Evolutionary conservation across 2,113 vertebrate genomes (phyloP).

Genomic region (Polypterus senegalus): DNA sequence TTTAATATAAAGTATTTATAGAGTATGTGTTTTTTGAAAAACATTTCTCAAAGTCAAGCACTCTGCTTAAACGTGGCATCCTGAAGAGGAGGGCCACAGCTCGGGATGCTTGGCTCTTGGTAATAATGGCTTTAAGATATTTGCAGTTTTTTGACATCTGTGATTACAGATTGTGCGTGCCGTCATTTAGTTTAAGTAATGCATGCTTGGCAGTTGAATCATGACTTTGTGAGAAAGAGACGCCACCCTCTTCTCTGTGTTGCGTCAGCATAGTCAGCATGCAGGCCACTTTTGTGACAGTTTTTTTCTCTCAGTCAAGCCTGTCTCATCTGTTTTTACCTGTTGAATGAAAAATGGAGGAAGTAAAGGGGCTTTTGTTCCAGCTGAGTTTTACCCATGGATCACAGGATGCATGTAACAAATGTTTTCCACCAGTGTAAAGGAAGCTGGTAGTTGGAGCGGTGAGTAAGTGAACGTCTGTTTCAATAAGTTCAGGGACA

Average conservation of each 20-base stretch:
- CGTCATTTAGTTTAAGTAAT: conserved; percentile 33
- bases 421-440: too few relatives aligned
- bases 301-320: conserved; percentile 25
- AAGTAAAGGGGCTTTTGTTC: too few relatives aligned
- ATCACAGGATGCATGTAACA: too few relatives aligned
- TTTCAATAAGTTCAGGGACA: too few relatives aligned
- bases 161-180: conserved; percentile 40
- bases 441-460: too few relatives aligned
- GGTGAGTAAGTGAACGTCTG: too few relatives aligned
- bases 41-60: too few relatives aligned
- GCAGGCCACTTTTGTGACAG: conserved; percentile 10
- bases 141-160: conserved; percentile 32
- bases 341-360: conserved; percentile 25
- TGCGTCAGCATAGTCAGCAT: conserved; percentile 30
- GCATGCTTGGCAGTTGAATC: conserved; percentile 51
- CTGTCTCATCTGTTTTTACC: conserved; percentile 45
- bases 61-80: neutral
- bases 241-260: conserved; percentile 33
- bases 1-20: too few relatives aligned
- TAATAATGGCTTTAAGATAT: conserved; percentile 12
- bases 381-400: too few relatives aligned
- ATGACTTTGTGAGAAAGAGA: conserved; percentile 39
- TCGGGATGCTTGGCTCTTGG: neutral
- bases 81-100: conserved; percentile 4
- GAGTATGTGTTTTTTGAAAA: too few relatives aligned